phyloP scores from a whole-genome alignment of 2,113 vertebrate species.

The Dunckerocampus dactyliophorus region DNA sequence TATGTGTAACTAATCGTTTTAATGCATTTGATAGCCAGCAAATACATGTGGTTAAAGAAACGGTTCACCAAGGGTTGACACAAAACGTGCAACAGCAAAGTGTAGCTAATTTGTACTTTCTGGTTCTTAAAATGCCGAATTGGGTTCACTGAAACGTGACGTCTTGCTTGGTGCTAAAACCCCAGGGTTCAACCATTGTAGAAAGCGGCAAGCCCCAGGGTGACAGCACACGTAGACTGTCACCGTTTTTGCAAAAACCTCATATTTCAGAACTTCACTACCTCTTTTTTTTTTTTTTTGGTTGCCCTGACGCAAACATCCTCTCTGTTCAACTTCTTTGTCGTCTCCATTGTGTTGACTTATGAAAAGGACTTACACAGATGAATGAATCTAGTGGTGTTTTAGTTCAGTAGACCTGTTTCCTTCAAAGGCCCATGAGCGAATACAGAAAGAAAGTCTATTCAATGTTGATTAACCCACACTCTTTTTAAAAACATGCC shows the following conservation, averaged over 20 bases:
- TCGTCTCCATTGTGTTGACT: not conserved
- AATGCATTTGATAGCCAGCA: too few species aligned
- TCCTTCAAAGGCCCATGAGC: too few species aligned
- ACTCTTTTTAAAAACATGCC: too few species aligned
- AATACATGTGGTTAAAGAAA: not conserved
- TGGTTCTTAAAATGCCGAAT: too few species aligned
- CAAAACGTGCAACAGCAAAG: not conserved
- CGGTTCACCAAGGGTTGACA: not conserved
- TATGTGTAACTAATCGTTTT: too few species aligned
- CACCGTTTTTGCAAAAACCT: conserved; percentile 19
- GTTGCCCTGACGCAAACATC: not conserved
- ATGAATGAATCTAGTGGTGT: too few species aligned
- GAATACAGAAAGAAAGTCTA: too few species aligned
- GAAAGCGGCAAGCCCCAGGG: conserved; percentile 25
- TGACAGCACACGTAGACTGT: conserved; percentile 21
- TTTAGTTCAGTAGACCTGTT: too few species aligned
- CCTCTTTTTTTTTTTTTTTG: conserved; percentile 1
- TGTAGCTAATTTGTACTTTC: not conserved
- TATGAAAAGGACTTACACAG: not conserved
- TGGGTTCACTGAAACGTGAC: too few species aligned
- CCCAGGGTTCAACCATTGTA: conserved; percentile 21
- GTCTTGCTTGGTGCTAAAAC: conserved; percentile 14
- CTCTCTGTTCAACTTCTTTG: not conserved
- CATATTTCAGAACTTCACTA: not conserved
- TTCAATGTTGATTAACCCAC: too few species aligned